Base-by-base conservation (phyloP, 2,888 invertebrate genomes). In the Salticus scenicus region DNA sequence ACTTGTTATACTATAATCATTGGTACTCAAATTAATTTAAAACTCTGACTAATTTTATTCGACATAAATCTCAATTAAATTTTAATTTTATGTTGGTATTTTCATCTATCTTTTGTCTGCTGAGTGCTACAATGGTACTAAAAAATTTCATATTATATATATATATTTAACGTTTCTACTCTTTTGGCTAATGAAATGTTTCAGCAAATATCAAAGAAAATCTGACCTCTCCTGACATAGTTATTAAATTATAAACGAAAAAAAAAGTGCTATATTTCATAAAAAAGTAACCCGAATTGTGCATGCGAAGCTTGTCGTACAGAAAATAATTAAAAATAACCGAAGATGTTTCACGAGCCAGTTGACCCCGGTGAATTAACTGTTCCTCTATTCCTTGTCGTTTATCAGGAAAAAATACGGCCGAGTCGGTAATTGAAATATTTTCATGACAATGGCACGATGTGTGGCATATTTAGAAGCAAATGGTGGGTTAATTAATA, bases 391-490 rank as follows among this genome's bases (percentile, higher is more conserved):
- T 10, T 37, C 7, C 37, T 4, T 7, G 37, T 37, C 10, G 10
- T 4, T 37, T 37, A 57, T 24, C 57, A 2, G 57, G 57, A 17
- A 57, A 57, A 24, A 57, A 57, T 4, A 57, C 20, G 24, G 24
- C 24, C 1, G 57, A 57, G 24, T 17, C 24, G 4, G 57, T 24
- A 57, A 57, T 57, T 57, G 57, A 57, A 57, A 57, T 24, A 57
- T 57, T 57, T 57, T 57, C 57, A 57, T 24, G 1, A 57, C 57
- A 57, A 57, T 57, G 57, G 57, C 57, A 17, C 57, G 20, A 5
- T 57, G 57, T 57, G 57, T 24, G 57, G 57, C 57, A 24, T 57
- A 57, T 57, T 57, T 57, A 24, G 57, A 57, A 57, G 24, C 57
- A 20, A 20, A 57, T 24, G 12, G 57, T 57, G 57, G 57, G 57